Evolutionary conservation across 2,113 vertebrate species (phyloP), one percentile per base, ranked within the genome.

Genomic region (Gasterosteus aculeatus): DNA sequence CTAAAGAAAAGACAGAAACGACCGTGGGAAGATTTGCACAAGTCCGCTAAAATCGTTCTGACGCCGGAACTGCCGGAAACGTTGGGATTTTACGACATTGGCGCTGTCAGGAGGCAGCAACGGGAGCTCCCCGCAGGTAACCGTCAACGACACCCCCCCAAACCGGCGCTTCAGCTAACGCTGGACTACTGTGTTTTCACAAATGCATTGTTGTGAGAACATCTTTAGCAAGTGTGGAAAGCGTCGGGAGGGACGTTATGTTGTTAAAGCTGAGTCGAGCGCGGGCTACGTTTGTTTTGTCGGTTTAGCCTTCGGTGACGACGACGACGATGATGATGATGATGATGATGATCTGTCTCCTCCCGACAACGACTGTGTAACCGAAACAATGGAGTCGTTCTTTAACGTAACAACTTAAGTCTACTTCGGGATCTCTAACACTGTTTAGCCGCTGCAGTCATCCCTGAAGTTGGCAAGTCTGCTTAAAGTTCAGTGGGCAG

Each of bases 31-130:
- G 82, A 83, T 3, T 58, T 78, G 10, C 62, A 57, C 4, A 88
- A 67, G 80, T 87, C 83, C 15, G 82, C 60, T 0, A 91, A 89
- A 77, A 59, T 78, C 22, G 47, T 51, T 0, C 7, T 82, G 16
- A 68, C 58, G 1, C 9, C 88, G 5, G 77, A 84, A 1, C 83
- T 91, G 16, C 87, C 94, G 0, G 95, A 95, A 64, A 95, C 94
- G 0, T 35, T 95, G 71, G 92, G 95, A 0, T 93, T 93, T 88
- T 95, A 93, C 74, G 92, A 94, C 39, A 81, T 89, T 6, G 87
- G 81, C 10, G 82, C 85, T 57, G 91, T 86, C 12, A 86, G 84
- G 77, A 81, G 88, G 69, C 86, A 92, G 62, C 80, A 81, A 33
- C 82, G 73, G 15, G 93, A 92, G 38, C 69, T 65, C 4, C 81